phyloP scores from a whole-genome alignment of 2,797 vertebrate species.

The Cebuella pygmaea region DNA sequence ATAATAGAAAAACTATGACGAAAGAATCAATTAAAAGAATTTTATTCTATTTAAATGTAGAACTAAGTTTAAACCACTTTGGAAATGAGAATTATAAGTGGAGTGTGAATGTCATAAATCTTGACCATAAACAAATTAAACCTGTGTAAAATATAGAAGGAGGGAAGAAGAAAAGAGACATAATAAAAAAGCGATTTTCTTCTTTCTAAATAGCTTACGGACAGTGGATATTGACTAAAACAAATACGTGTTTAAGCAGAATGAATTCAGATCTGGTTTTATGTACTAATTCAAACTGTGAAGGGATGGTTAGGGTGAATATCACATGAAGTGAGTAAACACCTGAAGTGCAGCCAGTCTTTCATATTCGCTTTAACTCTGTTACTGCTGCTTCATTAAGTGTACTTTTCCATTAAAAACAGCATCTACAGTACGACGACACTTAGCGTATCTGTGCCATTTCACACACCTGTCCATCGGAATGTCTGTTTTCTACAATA shows the following conservation, averaged over 20 bases:
- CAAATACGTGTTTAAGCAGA: neutral
- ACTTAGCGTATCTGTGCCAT: neutral
- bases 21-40: conserved; percentile 13
- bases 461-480: neutral
- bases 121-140: neutral
- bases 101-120: neutral
- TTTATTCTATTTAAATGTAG: conserved; percentile 3
- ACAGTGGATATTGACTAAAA: neutral
- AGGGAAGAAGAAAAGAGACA: neutral
- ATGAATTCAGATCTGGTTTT: neutral
- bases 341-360: neutral
- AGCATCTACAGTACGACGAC: neutral
- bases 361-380: neutral
- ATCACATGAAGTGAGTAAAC: neutral
- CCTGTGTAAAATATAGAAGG: neutral
- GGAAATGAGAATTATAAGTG: neutral
- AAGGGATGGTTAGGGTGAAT: neutral
- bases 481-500: neutral
- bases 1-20: neutral
- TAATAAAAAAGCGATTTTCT: neutral
- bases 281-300: neutral
- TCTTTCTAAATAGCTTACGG: neutral
- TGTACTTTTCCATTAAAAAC: neutral
- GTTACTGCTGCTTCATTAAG: neutral
- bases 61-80: neutral